Evolutionary conservation across 1,140 invertebrate genomes (phyloP).

Genomic region (Zaprionus nigranus): DNA sequence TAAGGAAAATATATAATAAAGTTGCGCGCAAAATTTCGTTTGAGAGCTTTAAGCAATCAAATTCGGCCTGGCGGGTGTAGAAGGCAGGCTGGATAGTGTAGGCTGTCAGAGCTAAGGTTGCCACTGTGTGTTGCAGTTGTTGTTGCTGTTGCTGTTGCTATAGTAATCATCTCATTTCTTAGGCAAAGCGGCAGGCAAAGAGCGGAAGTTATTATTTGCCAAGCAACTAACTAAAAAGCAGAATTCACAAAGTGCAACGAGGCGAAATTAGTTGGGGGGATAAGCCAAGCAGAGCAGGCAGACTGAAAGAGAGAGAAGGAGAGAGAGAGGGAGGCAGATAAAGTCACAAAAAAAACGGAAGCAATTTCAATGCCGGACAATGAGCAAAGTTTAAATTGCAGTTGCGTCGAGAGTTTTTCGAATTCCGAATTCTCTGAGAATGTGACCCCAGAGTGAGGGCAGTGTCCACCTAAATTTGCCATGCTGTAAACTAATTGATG

Average conservation of each 20-base stretch:
- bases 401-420: conserved; percentile 23
- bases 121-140: neutral
- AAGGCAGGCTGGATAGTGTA: neutral
- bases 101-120: neutral
- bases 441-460: conserved; percentile 4
- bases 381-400: conserved; percentile 50
- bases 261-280: conserved; percentile 38
- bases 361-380: conserved; percentile 29
- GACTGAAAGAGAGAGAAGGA: neutral
- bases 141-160: neutral
- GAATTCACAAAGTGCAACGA: conserved; percentile 43
- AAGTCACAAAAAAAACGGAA: conserved; percentile 4
- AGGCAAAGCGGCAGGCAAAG: conserved; percentile 46
- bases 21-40: conserved; percentile 45
- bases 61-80: neutral
- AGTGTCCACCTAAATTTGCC: neutral
- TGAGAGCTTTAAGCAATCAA: conserved; percentile 40
- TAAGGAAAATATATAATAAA: conserved; percentile 36
- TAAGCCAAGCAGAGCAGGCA: conserved; percentile 4
- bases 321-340: neutral
- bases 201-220: conserved; percentile 58
- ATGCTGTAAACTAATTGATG: conserved; percentile 23
- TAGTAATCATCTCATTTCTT: conserved; percentile 48
- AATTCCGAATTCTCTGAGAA: neutral
- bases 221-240: conserved; percentile 41